Conservation (phyloP, 2,888 invertebrate species). For the Bedellia somnulentella region DNA sequence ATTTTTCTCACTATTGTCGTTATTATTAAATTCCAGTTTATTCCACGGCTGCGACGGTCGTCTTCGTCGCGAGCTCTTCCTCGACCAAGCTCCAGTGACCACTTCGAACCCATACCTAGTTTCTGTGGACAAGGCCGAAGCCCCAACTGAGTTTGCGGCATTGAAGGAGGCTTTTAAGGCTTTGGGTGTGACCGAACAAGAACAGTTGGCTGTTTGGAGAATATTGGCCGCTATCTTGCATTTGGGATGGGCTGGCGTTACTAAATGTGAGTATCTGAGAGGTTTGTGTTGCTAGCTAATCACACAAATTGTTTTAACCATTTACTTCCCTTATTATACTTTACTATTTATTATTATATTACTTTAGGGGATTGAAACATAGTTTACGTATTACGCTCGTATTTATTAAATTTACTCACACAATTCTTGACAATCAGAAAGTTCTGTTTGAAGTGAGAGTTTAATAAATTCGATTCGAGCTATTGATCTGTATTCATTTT, state of each 20-base stretch:
- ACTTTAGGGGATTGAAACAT: no score
- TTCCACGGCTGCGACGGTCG: conserved; percentile 82
- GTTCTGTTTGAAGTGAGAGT: no score
- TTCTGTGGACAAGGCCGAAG: conserved; percentile 77
- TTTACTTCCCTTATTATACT: no score
- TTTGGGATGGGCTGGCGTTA: conserved; percentile 83
- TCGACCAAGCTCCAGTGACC: conserved; percentile 66
- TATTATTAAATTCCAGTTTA: conserved; percentile 67
- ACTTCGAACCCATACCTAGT: conserved; percentile 75
- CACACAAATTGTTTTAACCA: no score
- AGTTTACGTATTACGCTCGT: no score
- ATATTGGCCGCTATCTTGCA: conserved; percentile 94
- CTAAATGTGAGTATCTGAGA: conserved; percentile 66
- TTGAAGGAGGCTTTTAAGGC: conserved; percentile 76
- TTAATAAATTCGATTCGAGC: no score
- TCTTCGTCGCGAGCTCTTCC: conserved; percentile 77
- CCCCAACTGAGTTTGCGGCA: conserved; percentile 79
- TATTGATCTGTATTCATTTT: no score
- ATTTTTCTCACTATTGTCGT: no score
- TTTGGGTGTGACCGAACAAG: conserved; percentile 74
- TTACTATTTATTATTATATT: no score
- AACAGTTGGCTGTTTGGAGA: conserved; percentile 82
- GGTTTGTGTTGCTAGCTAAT: no score
- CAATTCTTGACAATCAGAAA: no score
- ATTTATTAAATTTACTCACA: no score